These are phyloP conservation scores for Caenorhabditis afra DNA, from an alignment of 2,888 invertebrate genomes.

Conservation along the genomic window DNA sequence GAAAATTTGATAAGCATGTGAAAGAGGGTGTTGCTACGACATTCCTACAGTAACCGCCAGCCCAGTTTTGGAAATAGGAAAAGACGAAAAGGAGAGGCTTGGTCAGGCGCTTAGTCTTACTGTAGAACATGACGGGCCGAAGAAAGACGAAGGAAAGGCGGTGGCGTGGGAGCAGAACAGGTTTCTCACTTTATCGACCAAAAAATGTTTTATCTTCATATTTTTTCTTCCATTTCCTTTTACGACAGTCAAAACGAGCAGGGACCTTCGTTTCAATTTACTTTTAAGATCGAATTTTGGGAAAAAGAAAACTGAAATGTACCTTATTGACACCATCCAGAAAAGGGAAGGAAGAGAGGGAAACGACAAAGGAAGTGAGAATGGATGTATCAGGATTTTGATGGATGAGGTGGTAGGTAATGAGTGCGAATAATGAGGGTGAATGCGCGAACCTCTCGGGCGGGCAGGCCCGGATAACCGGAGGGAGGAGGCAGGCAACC, in stretches of 20 bases:
- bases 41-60: conserved; percentile 42
- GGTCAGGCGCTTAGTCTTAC: conserved; percentile 61
- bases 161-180: conserved; percentile 47
- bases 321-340: neutral
- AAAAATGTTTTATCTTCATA: conserved; percentile 48
- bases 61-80: conserved; percentile 21
- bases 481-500: too few relatives aligned
- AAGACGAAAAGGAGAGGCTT: conserved; percentile 14
- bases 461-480: conserved; percentile 16
- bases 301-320: neutral
- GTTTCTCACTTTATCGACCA: conserved; percentile 43
- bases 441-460: conserved; percentile 55
- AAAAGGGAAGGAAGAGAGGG: neutral
- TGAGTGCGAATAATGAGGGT: conserved; percentile 56
- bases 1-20: conserved; percentile 54
- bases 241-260: neutral
- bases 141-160: conserved; percentile 34
- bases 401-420: conserved; percentile 41
- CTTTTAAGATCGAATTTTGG: too few relatives aligned
- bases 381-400: conserved; percentile 36
- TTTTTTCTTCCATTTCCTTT: conserved; percentile 15
- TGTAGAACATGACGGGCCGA: conserved; percentile 41
- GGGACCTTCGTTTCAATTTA: conserved; percentile 12
- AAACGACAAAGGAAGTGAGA: neutral
- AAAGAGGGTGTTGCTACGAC: conserved; percentile 11